These are phyloP conservation scores for Suncus etruscus DNA, from an alignment of 2,113 vertebrate species.

Conservation along the genomic window DNA sequence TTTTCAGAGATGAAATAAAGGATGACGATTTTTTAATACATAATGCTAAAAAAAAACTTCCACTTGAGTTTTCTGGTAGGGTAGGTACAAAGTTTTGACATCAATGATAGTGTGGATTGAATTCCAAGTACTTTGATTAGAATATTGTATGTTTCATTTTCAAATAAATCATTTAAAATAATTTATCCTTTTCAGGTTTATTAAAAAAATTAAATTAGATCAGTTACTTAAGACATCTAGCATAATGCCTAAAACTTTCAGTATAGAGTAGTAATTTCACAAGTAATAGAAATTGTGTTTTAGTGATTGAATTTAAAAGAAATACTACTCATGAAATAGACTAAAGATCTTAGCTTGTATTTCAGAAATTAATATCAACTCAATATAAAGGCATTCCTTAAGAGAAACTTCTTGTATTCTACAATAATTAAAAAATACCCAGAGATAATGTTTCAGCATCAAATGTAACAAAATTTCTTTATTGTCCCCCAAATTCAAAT, in stretches of 20 bases:
- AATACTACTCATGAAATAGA: neutral
- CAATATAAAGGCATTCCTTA: conserved; percentile 60
- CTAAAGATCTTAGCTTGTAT: conserved; percentile 36
- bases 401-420: conserved; percentile 57
- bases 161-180: neutral
- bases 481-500: conserved; percentile 63
- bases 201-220: neutral
- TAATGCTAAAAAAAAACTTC: neutral
- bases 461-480: conserved; percentile 63
- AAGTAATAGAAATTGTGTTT: conserved; percentile 24
- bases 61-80: neutral
- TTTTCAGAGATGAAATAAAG: neutral
- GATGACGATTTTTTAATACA: neutral
- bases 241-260: neutral
- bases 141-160: neutral
- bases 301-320: neutral
- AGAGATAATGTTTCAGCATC: conserved; percentile 39
- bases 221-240: conserved; percentile 31
- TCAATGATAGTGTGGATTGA: neutral
- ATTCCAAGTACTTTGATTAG: neutral
- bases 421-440: conserved; percentile 62
- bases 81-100: neutral
- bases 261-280: conserved; percentile 36
- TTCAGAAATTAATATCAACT: conserved; percentile 33
- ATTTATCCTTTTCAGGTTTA: neutral